Conservation (phyloP, 1,140 invertebrate species). For the Acromyrmex heyeri region DNA sequence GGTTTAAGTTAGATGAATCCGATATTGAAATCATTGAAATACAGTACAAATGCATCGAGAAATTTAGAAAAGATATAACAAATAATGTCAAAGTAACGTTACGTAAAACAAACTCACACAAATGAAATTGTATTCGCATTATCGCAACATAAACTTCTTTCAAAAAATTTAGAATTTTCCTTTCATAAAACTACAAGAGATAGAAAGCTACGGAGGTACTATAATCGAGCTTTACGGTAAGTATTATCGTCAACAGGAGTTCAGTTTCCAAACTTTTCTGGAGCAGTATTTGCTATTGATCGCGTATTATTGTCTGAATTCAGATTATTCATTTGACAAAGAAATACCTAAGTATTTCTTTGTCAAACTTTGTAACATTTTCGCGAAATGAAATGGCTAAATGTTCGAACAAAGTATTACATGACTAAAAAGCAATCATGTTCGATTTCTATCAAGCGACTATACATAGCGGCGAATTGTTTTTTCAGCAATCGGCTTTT, state of each 20-base stretch:
- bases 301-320: background rate
- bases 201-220: background rate
- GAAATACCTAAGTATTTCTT: background rate
- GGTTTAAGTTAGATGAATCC: background rate
- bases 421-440: slow-evolving; percentile 12
- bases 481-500: slow-evolving; percentile 1
- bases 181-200: background rate
- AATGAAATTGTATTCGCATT: background rate
- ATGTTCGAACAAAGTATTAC: background rate
- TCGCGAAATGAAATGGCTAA: background rate
- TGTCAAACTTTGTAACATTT: slow-evolving; percentile 3
- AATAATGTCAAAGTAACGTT: background rate
- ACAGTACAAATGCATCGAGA: background rate
- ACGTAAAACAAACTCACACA: background rate
- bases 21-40: background rate
- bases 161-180: background rate
- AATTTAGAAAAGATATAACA: background rate
- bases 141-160: background rate
- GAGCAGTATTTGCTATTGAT: background rate
- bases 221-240: background rate
- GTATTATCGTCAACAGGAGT: background rate
- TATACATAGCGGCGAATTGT: background rate
- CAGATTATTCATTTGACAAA: background rate
- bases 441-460: slow-evolving; percentile 16
- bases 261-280: background rate